phyloP scores from a whole-genome alignment of 2,888 invertebrate genomes.

The Coelopa pilipes region DNA sequence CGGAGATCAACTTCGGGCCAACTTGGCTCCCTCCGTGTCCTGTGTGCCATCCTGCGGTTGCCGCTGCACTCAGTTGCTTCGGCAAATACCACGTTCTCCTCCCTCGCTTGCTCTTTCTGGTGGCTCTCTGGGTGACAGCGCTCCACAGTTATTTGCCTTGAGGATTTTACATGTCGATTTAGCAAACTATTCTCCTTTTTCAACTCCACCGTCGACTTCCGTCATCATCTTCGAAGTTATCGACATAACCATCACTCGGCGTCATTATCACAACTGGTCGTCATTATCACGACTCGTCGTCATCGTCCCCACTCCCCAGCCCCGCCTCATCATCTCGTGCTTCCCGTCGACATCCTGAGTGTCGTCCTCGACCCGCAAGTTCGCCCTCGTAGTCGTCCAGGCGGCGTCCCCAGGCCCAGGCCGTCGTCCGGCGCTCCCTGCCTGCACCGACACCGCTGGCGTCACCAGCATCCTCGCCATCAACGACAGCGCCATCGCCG shows the following conservation, averaged over 20 bases:
- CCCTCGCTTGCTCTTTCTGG: background rate
- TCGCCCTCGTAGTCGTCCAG: background rate
- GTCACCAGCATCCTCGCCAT: too few species aligned
- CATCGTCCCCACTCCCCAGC: background rate
- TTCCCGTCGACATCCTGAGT: background rate
- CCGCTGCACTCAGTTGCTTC: background rate
- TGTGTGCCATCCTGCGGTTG: background rate
- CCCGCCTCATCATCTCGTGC: background rate
- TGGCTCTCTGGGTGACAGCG: background rate
- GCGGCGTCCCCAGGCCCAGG: background rate
- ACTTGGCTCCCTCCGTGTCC: background rate
- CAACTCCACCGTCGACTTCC: slow-evolving; percentile 1
- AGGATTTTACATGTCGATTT: slow-evolving; percentile 42
- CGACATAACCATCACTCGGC: too few species aligned
- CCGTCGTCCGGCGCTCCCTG: background rate
- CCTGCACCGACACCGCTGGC: too few species aligned
- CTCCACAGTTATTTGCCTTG: slow-evolving; percentile 40
- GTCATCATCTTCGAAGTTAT: background rate
- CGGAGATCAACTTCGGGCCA: background rate
- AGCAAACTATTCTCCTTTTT: slow-evolving; percentile 5
- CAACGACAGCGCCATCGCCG: too few species aligned
- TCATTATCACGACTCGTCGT: too few species aligned
- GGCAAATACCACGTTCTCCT: slow-evolving; percentile 32
- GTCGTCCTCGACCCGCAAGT: background rate
- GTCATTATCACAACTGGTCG: too few species aligned